Evolutionary conservation across 2,888 invertebrate genomes (phyloP).

Genomic region (Autographa pulchrina): DNA sequence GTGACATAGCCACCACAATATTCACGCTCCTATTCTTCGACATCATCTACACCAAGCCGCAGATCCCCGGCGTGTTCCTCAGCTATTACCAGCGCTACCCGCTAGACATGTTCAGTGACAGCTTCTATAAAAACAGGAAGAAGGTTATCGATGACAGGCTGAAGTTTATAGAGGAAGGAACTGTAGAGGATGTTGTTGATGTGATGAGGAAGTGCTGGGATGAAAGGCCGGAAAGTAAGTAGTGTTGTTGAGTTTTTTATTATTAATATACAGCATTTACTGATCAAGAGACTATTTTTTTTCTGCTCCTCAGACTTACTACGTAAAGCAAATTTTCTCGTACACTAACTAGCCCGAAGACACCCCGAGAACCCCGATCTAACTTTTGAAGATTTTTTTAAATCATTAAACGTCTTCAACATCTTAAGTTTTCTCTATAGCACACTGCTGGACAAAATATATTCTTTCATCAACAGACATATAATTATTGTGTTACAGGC

Average conservation of each 20-base stretch:
- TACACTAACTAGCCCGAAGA: no score
- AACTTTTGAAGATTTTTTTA: no score
- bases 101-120: constrained; percentile 91
- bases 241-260: background rate
- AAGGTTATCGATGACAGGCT: constrained; percentile 84
- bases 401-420: no score
- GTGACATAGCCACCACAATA: constrained; percentile 90
- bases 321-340: no score
- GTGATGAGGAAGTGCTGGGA: constrained; percentile 86
- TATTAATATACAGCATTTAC: no score
- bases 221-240: constrained; percentile 79
- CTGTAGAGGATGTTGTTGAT: constrained; percentile 78
- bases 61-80: constrained; percentile 90
- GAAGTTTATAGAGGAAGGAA: constrained; percentile 60
- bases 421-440: no score
- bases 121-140: constrained; percentile 92
- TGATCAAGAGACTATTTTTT: no score
- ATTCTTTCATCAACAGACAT: no score
- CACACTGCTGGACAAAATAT: no score
- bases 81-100: constrained; percentile 92
- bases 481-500: constrained; percentile 64
- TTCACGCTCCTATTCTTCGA: constrained; percentile 94
- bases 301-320: no score
- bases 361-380: no score
- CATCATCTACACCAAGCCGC: constrained; percentile 90